A percentile compares a stretch with the other conserved stretches of the same genome.
phyloP scores from a whole-genome alignment of 2,113 vertebrate genomes.

The Cyphomyrus discorhynchus region DNA sequence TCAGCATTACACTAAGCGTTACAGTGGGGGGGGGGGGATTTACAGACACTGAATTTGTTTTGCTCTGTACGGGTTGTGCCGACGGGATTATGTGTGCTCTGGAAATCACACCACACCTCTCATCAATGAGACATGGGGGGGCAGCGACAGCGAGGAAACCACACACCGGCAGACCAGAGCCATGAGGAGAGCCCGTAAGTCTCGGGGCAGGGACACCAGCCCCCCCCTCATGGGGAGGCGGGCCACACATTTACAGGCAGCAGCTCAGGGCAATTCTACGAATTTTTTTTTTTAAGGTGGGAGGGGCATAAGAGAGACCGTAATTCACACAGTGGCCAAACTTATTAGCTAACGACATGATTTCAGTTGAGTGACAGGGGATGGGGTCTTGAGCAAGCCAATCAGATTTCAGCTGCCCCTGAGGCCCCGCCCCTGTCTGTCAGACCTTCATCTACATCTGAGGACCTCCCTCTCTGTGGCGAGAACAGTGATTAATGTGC shows the following conservation, averaged over 20 bases:
- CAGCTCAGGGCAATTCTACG: neutral
- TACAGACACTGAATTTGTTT: conserved; percentile 18
- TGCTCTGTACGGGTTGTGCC: conserved; percentile 10
- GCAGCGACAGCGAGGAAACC: neutral
- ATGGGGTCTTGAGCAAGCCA: neutral
- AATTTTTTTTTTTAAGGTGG: neutral
- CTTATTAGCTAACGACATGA: neutral
- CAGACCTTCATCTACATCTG: neutral
- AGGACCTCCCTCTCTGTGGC: neutral
- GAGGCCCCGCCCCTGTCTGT: neutral
- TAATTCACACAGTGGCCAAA: neutral
- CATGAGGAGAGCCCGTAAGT: neutral
- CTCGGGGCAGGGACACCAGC: neutral
- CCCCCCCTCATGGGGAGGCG: neutral
- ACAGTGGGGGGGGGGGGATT: conserved; percentile 6
- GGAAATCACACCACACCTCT: conserved; percentile 13
- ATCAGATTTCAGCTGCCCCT: neutral
- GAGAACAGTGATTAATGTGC: neutral
- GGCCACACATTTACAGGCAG: neutral
- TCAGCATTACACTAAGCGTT: conserved; percentile 19
- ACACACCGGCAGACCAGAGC: neutral
- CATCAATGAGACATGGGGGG: conserved; percentile 20
- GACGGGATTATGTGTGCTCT: conserved; percentile 27
- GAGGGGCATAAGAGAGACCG: neutral
- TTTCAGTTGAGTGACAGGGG: neutral